Base-by-base conservation (phyloP, 2,113 vertebrate genomes). In the Chaenocephalus aceratus region DNA sequence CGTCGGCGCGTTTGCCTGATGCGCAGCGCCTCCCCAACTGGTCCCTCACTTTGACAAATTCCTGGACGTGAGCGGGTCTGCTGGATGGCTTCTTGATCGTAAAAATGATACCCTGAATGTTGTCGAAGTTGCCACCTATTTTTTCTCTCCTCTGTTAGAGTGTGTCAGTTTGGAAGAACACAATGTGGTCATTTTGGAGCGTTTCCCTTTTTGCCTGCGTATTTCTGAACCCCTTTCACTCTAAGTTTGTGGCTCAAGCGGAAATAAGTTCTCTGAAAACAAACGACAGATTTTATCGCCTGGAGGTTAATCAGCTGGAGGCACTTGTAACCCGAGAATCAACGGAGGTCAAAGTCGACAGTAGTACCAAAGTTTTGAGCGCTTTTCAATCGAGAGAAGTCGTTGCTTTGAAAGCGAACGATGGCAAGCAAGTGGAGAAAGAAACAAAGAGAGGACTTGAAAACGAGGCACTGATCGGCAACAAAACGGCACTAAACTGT, bases 11-110 rank as follows among this genome's bases (percentile, higher is more conserved):
- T 75, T 74, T 51, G 86, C 80, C 80, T 91, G 90, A 88, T 84
- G 91, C 92, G 83, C 90, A 91, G 88, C 92, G 85, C 91, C 90
- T 85, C 86, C 88, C 88, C 85, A 92, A 85, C 89, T 89, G 80
- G 58, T 83, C 75, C 59, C 81, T 92, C 92, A 92, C 92, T 94
- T 93, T 93, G 88, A 90, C 91, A 88, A 87, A 91, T 87, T 92
- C 89, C 85, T 91, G 86, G 90, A 91, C 86, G 79, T 66, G 91
- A 90, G 83, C 88, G 65, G 87, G 73, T 88, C 86, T 86, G 78
- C 86, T 54, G 81, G 82, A 72, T 61, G 70, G 68, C 79, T 82
- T 67, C 83, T 57, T 71, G 81, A 54, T 72, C 64, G 57, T 62
- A 60, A 81, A 79, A 53, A 87, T 80, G 83, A 80, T 70, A 30